Evolutionary conservation across 1,140 invertebrate species (phyloP).

Genomic region (Pseudobourletiella spinata): DNA sequence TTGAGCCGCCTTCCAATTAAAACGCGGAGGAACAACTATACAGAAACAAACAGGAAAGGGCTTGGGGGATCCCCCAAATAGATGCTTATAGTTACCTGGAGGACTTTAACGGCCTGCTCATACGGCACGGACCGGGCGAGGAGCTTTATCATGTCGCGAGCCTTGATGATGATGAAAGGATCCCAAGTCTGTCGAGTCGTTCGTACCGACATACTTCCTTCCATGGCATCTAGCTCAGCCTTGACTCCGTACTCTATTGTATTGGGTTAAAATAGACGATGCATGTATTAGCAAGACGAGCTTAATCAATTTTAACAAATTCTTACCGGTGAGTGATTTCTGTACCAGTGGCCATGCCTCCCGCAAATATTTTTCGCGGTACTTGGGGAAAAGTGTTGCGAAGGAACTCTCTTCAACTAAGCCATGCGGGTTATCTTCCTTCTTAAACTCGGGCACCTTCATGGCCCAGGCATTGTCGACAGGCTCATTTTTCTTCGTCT

Average conservation of each 20-base stretch:
- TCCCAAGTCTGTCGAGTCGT: conserved; percentile 98
- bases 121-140: conserved; percentile 92
- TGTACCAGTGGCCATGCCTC: conserved; percentile 94
- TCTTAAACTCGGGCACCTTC: conserved; percentile 82
- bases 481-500: conserved; percentile 33
- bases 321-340: conserved; percentile 57
- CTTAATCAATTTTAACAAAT: too few relatives aligned
- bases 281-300: too few relatives aligned
- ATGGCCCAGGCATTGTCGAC: conserved; percentile 78
- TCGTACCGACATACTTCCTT: conserved; percentile 89
- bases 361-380: conserved; percentile 91
- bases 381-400: conserved; percentile 75
- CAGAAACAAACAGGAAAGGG: too few relatives aligned
- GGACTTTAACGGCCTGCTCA: conserved; percentile 78
- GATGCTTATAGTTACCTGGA: too few relatives aligned
- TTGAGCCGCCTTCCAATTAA: too few relatives aligned
- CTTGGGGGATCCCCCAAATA: too few relatives aligned
- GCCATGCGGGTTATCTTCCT: conserved; percentile 82
- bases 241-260: conserved; percentile 69
- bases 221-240: conserved; percentile 86
- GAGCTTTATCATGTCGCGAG: conserved; percentile 90
- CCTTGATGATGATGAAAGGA: conserved; percentile 95
- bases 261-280: too few relatives aligned
- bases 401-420: conserved; percentile 67
- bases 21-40: too few relatives aligned